Evolutionary conservation across 2,888 invertebrate species (phyloP), one percentile per base, ranked within the genome.

Genomic region (Calliopum simillimum): DNA sequence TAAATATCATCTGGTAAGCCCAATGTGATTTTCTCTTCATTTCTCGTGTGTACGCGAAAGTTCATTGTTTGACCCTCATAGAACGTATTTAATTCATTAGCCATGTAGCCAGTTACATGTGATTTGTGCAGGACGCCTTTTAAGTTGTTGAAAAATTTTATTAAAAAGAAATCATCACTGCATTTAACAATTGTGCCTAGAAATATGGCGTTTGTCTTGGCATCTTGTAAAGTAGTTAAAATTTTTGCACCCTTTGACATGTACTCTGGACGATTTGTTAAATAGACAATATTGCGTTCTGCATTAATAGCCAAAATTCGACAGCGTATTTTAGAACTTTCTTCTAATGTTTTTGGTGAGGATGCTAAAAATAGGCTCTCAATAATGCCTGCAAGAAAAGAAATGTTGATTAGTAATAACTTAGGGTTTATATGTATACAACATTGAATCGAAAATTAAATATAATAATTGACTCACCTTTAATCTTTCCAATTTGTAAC

Each of bases 211-310:
- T 90, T 90, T 1, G 87, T 73, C 49, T 86, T 81, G 0, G 89
- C 90, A 11, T 89, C 84, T 0, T 88, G 81, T 59, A 89, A 86
- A 2, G 86, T 84, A 1, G 79, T 83, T 5, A 94, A 83, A 44
- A 90, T 83, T 16, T 88, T 87, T 2, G 88, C 79, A 0, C 88
- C 86, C 0, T 88, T 88, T 0, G 88, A 82, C 71, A 94, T 82
- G 12, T 94, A 88, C 3, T 90, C 89, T 3, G 88, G 88, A 77
- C 93, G 93, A 78, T 92, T 84, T 0, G 93, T 93, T 21, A 94
- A 87, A 64, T 89, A 82, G 1, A 91, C 83, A 4, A 86, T 86
- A 25, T 87, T 87, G 19, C 84, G 87, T 0, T 81, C 86, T 0
- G 78, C 71, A 74, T 89, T 88, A 4, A 89, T 79, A 0, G 83